Percentiles rank a stretch among this genome's conserved stretches.
phyloP scores from a whole-genome alignment of 2,113 vertebrate genomes.

The Phrynosoma platyrhinos region DNA sequence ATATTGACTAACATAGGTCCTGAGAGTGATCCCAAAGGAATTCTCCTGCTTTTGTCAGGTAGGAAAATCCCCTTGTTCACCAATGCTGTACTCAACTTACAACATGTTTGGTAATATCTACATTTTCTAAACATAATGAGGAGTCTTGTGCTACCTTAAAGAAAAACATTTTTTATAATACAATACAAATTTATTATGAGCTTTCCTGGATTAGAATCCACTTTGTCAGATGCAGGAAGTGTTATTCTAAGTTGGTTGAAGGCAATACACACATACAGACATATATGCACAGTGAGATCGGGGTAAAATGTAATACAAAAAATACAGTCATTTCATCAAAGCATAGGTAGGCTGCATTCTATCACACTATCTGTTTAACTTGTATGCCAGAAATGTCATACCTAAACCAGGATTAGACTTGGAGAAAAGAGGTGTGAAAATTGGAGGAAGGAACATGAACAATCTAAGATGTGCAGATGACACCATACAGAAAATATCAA shows the following conservation, averaged over 20 bases:
- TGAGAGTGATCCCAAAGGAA: background rate
- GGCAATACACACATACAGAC: too few species aligned
- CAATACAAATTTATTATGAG: too few species aligned
- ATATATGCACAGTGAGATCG: background rate
- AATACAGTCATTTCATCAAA: background rate
- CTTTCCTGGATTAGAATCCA: background rate
- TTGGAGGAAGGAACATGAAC: too few species aligned
- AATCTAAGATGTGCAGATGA: too few species aligned
- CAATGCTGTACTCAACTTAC: background rate
- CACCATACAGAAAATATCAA: too few species aligned
- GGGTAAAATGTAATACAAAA: background rate
- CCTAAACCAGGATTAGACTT: too few species aligned
- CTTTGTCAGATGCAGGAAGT: background rate
- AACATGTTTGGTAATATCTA: background rate
- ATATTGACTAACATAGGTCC: background rate
- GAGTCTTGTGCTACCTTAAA: background rate
- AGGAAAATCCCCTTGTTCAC: background rate
- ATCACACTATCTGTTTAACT: too few species aligned
- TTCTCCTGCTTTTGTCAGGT: background rate
- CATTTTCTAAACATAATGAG: background rate
- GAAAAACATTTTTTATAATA: background rate
- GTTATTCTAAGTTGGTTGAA: background rate
- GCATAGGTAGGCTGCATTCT: too few species aligned
- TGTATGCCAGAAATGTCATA: too few species aligned
- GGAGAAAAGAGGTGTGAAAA: too few species aligned